Evolutionary conservation across 2,113 vertebrate genomes (phyloP).

Genomic region (Menidia beryllina): DNA sequence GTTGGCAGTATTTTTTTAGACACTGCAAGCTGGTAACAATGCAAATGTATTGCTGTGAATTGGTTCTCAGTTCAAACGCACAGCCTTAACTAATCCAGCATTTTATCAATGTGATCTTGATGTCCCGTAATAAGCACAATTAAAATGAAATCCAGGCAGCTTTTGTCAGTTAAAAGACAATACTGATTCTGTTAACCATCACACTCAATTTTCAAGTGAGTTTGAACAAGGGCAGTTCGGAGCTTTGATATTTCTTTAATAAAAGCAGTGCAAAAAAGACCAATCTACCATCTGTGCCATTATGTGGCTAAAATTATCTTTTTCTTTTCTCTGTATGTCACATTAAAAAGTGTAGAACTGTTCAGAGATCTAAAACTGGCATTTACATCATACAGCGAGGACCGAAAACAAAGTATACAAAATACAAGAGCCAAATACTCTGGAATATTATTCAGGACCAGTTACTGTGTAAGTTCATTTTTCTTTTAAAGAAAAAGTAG

Average conservation of each 20-base stretch:
- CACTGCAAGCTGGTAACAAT: constrained; percentile 44
- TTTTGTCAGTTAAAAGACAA: constrained; percentile 44
- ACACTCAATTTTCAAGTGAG: constrained; percentile 19
- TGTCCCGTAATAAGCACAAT: constrained; percentile 27
- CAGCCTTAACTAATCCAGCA: constrained; percentile 48
- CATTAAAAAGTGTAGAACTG: constrained; percentile 45
- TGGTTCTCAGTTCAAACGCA: constrained; percentile 29
- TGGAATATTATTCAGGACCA: constrained; percentile 46
- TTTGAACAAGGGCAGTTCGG: constrained; percentile 34
- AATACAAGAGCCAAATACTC: constrained; percentile 49
- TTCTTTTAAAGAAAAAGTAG: constrained; percentile 30
- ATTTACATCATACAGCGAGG: constrained; percentile 46
- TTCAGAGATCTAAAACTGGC: constrained; percentile 42
- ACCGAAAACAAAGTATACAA: constrained; percentile 42
- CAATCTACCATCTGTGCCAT: constrained; percentile 11
- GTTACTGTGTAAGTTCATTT: constrained; percentile 37
- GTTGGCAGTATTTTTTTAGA: constrained; percentile 48
- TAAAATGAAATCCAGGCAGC: not conserved
- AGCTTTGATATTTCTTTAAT: constrained; percentile 33
- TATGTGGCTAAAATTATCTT: constrained; percentile 32
- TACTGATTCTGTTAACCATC: constrained; percentile 25
- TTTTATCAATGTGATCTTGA: constrained; percentile 22
- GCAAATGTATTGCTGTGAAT: constrained; percentile 32
- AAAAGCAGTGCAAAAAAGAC: constrained; percentile 39
- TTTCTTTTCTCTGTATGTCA: constrained; percentile 21